Evolutionary conservation across 2,113 vertebrate species (phyloP), one percentile per base, ranked within the genome.

Genomic region (Carassius carassius): DNA sequence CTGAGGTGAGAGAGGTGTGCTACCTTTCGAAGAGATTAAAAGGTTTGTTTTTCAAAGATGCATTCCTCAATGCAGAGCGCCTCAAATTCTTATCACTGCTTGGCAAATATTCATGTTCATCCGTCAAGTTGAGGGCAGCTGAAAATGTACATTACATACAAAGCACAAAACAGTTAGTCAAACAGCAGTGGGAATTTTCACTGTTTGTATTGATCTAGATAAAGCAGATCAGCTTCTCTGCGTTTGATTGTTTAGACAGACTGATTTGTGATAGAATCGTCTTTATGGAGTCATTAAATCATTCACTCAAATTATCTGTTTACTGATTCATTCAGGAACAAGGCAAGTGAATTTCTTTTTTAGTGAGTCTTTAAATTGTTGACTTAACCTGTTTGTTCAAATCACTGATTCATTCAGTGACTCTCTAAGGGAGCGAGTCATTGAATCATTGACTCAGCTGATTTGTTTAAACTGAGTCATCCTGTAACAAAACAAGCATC

Each of bases 91-190:
- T 90, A 92, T 91, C 90, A 17, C 67, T 81, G 89, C 91, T 90
- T 86, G 83, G 44, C 67, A 89, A 91, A 91, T 89, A 92, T 91
- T 92, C 90, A 75, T 83, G 54, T 89, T 89, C 89, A 87, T 69
- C 77, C 77, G 12, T 29, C 8, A 25, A 11, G 17, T 29, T 35
- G 19, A 29, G 41, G n/a, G 79, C 70, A 21, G 83, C 16, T 63
- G 37, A 51, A 82, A 70, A 86, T 63, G 25, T 29, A 67, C 44
- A 67, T 51, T 35, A 47, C 54, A n/a, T 21, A 63, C 35, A 32
- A 47, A 75, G 35, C 17, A 63, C 82, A 35, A 35, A 54, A 54
- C 5, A 54, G 32, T 10, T 9, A 67, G 25, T 32, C 25, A 25
- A 32, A 67, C 14, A 67, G 25, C 63, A 32, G 17, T 3, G 5